Evolutionary conservation across 2,113 vertebrate species (phyloP).

Genomic region (Caretta caretta): DNA sequence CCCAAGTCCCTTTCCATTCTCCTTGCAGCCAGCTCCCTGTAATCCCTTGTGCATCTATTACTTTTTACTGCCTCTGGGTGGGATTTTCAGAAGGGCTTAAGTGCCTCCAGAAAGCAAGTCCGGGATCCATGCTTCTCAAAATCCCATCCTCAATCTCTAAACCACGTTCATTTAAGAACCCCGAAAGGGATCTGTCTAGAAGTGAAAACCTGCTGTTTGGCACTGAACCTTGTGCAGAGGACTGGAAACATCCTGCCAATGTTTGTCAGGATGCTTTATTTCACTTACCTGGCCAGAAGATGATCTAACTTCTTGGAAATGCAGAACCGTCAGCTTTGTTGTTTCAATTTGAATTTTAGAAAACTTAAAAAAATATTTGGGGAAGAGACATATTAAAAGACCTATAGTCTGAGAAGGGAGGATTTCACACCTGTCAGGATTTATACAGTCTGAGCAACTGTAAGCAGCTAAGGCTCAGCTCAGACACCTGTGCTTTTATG

Average conservation of each 20-base stretch:
- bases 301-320: neutral
- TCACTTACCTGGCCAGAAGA: neutral
- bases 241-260: neutral
- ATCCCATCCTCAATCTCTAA: neutral
- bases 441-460: neutral
- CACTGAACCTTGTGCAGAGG: neutral
- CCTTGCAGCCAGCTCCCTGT: neutral
- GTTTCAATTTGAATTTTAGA: neutral
- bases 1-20: neutral
- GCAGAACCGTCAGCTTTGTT: neutral
- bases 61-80: neutral
- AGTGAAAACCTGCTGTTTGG: neutral
- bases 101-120: neutral
- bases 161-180: neutral
- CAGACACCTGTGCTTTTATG: neutral
- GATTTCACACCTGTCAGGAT: neutral
- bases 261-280: neutral
- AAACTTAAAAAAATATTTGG: neutral
- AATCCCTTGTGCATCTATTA: neutral
- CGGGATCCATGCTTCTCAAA: neutral
- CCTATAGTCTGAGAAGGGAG: neutral
- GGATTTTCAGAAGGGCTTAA: neutral
- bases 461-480: neutral
- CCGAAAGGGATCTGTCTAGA: neutral
- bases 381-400: neutral